Percentiles rank a stretch among this genome's conserved stretches.
Conservation (phyloP, 1,140 invertebrate species). For the Aphelinus certus region DNA sequence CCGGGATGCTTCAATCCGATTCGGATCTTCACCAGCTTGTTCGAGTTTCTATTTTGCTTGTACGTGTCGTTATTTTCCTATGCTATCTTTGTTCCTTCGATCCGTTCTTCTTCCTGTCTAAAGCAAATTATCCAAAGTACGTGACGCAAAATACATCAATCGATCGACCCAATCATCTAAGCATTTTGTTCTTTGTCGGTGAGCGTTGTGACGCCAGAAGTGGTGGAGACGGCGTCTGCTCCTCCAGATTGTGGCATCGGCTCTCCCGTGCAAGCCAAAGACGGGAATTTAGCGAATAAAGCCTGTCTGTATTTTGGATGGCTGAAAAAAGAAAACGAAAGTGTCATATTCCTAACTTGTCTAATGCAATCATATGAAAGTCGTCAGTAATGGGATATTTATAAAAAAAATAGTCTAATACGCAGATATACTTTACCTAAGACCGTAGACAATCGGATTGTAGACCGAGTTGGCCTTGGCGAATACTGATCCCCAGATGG, state of each 20-base stretch:
- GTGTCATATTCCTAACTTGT: no score
- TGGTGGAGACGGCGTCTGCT: conserved; percentile 51
- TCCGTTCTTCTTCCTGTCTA: no score
- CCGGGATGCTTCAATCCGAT: no score
- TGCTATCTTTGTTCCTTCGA: no score
- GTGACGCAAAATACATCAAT: no score
- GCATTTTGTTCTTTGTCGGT: conserved; percentile 65
- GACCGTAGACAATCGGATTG: conserved; percentile 86
- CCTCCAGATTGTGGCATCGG: neutral
- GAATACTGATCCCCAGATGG: conserved; percentile 82
- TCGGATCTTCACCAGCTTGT: no score
- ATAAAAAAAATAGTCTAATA: neutral
- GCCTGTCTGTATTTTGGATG: conserved; percentile 82
- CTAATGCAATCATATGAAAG: no score
- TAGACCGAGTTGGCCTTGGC: conserved; percentile 83
- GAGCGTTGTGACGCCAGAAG: conserved; percentile 53
- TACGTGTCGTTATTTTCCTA: no score
- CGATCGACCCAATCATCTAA: conserved; percentile 58
- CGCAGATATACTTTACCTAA: conserved; percentile 67
- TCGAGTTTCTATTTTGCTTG: no score
- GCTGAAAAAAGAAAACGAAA: conserved; percentile 55
- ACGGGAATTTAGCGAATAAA: conserved; percentile 76
- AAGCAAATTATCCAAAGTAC: no score
- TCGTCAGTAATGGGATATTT: no score
- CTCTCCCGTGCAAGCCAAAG: conserved; percentile 66